phyloP scores from a whole-genome alignment of 2,113 vertebrate genomes.

The Caloenas nicobarica region DNA sequence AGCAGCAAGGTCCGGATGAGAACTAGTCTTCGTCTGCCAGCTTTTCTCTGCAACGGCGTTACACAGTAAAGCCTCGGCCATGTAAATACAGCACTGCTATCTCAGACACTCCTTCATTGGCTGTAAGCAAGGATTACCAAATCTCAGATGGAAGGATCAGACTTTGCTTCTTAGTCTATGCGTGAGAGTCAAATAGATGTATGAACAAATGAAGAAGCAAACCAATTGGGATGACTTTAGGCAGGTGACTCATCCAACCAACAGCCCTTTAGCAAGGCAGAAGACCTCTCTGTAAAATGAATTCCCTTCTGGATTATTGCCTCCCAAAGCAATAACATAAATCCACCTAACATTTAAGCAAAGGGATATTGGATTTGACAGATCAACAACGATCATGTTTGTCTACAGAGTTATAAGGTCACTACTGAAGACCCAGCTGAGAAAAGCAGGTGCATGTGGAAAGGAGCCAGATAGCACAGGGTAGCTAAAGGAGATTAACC shows the following conservation, averaged over 20 bases:
- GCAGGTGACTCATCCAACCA: slow-evolving; percentile 10
- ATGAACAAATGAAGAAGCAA: slow-evolving; percentile 13
- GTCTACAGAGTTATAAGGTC: slow-evolving; percentile 72
- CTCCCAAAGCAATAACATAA: slow-evolving; percentile 71
- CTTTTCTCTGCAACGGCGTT: neutral
- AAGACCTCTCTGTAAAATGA: slow-evolving; percentile 47
- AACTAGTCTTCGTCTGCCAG: neutral
- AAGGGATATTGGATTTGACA: slow-evolving; percentile 68
- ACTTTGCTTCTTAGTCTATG: neutral
- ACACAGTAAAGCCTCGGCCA: neutral
- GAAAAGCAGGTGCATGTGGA: neutral
- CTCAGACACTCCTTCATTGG: neutral
- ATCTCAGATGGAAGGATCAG: neutral
- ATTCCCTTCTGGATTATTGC: slow-evolving; percentile 67
- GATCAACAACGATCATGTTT: slow-evolving; percentile 63
- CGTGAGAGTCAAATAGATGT: neutral
- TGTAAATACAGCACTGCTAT: neutral
- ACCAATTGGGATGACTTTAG: neutral
- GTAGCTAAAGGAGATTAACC: slow-evolving; percentile 33
- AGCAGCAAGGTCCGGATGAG: neutral
- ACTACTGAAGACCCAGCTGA: slow-evolving; percentile 41
- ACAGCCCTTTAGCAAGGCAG: slow-evolving; percentile 40
- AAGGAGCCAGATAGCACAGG: neutral
- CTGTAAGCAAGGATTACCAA: neutral
- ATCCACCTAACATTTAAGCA: slow-evolving; percentile 77